These are phyloP conservation scores for Neosalanx taihuensis DNA, from an alignment of 2,797 vertebrate species.

Conservation along the genomic window DNA sequence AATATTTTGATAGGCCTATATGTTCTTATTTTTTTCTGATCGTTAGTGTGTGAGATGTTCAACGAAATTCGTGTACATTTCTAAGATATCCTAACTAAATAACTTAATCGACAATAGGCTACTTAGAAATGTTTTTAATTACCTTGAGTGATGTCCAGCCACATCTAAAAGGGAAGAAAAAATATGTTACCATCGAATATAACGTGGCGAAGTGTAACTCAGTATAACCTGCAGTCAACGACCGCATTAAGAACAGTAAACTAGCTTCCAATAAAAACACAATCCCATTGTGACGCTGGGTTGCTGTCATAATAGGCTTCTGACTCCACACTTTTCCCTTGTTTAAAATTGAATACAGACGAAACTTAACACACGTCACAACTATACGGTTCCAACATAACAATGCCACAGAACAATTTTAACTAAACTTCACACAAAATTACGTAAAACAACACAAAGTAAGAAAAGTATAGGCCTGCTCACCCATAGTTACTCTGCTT, in stretches of 20 bases:
- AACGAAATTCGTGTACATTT: not conserved
- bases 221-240: no score
- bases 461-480: not conserved
- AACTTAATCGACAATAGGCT: not conserved
- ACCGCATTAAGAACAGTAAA: not conserved
- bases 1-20: no score
- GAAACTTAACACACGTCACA: no score
- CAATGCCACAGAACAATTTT: not conserved
- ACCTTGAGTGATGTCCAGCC: not conserved
- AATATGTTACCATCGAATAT: not conserved
- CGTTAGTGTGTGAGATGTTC: not conserved
- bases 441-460: not conserved
- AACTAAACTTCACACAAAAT: not conserved
- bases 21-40: no score
- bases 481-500: not conserved
- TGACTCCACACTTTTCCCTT: not conserved
- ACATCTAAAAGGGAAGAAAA: not conserved
- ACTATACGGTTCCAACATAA: no score
- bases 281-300: no score
- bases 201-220: not conserved
- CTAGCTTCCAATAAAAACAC: not conserved
- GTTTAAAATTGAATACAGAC: no score
- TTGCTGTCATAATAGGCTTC: not conserved
- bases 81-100: not conserved
- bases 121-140: not conserved